Evolutionary conservation across 2,113 vertebrate genomes (phyloP), one percentile per base, ranked within the genome.

Genomic region (Chamaea fasciata): DNA sequence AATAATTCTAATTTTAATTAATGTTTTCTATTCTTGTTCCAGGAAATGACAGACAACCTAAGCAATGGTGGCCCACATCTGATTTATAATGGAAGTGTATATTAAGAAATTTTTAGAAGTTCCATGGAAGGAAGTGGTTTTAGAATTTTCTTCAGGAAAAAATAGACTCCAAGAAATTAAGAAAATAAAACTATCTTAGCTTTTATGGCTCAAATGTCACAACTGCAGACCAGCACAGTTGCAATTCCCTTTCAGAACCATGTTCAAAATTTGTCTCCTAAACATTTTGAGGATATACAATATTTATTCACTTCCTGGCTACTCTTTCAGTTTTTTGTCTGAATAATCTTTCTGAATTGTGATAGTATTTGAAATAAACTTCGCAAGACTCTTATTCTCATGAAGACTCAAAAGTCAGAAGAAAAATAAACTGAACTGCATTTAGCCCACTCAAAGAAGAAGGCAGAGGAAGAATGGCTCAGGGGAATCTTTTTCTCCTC

Each of bases 21-120:
- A n/a, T 76, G 41, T 53, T 94, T 97, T 94, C 91, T 97, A 60
- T 97, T 97, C 96, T 97, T 96, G 63, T 97, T 97, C 88, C 98
- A 99, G 99, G 99, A 99, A 98, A 97, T 98, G 90, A 98, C 99
- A 96, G 99, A 99, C 98, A 99, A 98, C 97, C 97, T 99, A 94
- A 99, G 98, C 92, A 99, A 99, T 50, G 98, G 99, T 95, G 98
- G 99, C 79, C 98, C 99, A 89, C 99, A 98, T 94, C 98, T 99
- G 95, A 98, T 99, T 90, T 99, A 98, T 97, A 99, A 99, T 55
- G 99, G 99, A 97, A 98, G 97, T 96, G 91, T 98, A 70, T 98
- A 97, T 90, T 96, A 88, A 95, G 87, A 95, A 41, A 95, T 96
- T 96, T 96, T 94, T n/a, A 90, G 89, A 87, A 91, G 69, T 31